Conservation (phyloP, 1,140 invertebrate species). For the Calephelis virginiensis region DNA sequence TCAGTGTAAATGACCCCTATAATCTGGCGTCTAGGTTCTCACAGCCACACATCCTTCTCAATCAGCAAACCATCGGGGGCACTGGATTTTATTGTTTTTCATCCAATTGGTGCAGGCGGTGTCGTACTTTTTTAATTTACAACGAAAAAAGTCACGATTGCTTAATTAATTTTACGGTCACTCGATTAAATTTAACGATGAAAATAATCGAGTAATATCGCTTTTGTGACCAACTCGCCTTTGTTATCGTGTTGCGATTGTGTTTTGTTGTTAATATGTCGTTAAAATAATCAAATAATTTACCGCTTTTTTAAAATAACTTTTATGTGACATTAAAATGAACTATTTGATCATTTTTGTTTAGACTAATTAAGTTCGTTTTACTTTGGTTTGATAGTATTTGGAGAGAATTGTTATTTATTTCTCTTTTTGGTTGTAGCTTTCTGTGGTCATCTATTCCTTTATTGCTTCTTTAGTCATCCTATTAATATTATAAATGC, state of each 20-base stretch:
- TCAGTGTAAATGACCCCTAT: constrained; percentile 49
- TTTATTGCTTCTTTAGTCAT: too few relatives aligned
- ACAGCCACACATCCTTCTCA: constrained; percentile 71
- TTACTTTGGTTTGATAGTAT: too few relatives aligned
- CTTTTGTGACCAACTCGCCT: constrained; percentile 26
- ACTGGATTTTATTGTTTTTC: constrained; percentile 74
- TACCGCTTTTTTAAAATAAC: constrained; percentile 24
- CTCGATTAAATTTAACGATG: constrained; percentile 65
- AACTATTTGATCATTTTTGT: background rate
- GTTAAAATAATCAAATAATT: constrained; percentile 32
- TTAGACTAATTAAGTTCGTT: too few relatives aligned
- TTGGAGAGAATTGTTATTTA: too few relatives aligned
- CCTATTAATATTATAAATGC: too few relatives aligned
- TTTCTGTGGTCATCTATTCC: too few relatives aligned
- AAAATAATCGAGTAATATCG: constrained; percentile 51
- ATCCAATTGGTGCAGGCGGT: constrained; percentile 57
- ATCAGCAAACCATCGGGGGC: constrained; percentile 63
- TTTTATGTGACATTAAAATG: constrained; percentile 19
- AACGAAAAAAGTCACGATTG: constrained; percentile 44
- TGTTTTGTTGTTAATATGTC: constrained; percentile 36
- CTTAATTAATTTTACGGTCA: constrained; percentile 71
- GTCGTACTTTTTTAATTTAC: constrained; percentile 41
- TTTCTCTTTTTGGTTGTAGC: too few relatives aligned
- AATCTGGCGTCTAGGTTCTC: constrained; percentile 55
- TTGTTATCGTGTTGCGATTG: constrained; percentile 64